These are phyloP conservation scores for Entomobrya proxima DNA, from an alignment of 2,888 invertebrate genomes.

Conservation along the genomic window DNA sequence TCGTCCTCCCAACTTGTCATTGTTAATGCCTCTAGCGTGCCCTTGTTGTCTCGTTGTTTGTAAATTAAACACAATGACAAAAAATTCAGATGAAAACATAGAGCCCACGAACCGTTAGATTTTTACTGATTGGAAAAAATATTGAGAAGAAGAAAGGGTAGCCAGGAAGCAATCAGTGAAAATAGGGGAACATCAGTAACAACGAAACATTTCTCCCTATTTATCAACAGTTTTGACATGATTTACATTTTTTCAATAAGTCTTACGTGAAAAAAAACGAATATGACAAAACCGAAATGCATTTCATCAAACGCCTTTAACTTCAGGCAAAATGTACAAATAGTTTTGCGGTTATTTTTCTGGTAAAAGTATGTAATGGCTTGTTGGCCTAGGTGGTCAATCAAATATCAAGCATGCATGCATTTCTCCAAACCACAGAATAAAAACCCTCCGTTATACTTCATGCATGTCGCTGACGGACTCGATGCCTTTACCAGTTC, in stretches of 20 bases:
- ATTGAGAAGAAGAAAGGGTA: not conserved
- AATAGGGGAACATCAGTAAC: not conserved
- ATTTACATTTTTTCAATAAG: not conserved
- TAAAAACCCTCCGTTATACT: not conserved
- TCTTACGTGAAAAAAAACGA: no score
- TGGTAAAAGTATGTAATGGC: no score
- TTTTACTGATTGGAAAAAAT: not conserved
- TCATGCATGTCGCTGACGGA: not conserved
- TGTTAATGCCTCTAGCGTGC: no score
- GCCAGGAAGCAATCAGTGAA: not conserved
- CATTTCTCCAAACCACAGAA: not conserved
- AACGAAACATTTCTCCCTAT: not conserved
- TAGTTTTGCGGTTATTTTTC: no score
- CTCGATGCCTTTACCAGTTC: conserved; percentile 14
- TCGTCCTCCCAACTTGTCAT: no score
- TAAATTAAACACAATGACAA: conserved; percentile 17
- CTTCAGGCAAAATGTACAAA: no score
- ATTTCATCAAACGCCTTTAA: no score
- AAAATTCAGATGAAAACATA: not conserved
- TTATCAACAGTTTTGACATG: not conserved
- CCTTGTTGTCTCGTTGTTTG: not conserved
- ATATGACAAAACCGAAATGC: no score
- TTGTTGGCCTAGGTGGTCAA: no score
- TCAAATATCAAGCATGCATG: no score
- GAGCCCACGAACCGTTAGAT: not conserved